These are phyloP conservation scores for Euzetes globulus DNA, from an alignment of 2,888 invertebrate genomes.

Conservation along the genomic window DNA sequence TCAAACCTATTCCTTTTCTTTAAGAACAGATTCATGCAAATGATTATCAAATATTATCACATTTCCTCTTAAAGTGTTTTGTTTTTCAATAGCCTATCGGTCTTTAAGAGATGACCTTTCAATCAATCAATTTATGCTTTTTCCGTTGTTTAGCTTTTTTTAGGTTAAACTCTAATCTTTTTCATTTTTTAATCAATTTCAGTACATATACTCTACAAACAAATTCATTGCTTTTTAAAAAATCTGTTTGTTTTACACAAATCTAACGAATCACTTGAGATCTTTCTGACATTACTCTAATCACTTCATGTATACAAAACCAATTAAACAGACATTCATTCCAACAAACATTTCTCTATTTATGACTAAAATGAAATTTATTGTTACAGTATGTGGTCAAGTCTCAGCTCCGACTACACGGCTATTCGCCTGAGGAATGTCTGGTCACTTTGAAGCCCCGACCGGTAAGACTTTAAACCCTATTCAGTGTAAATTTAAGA, in stretches of 20 bases:
- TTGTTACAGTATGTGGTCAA: conserved; percentile 53
- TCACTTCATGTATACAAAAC: too few relatives aligned
- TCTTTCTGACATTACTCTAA: too few relatives aligned
- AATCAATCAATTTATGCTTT: neutral
- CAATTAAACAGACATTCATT: neutral
- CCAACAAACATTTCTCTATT: neutral
- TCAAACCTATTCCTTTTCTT: neutral
- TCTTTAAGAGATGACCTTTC: neutral
- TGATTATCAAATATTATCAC: neutral
- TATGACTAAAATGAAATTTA: neutral
- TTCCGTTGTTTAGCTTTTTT: neutral
- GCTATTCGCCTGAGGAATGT: conserved; percentile 49
- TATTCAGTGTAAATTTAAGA: too few relatives aligned
- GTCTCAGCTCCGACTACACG: conserved; percentile 52
- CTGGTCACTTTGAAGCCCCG: conserved; percentile 50
- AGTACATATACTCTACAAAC: too few relatives aligned
- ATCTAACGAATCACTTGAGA: too few relatives aligned
- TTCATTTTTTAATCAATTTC: too few relatives aligned
- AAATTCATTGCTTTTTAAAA: too few relatives aligned
- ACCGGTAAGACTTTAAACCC: conserved; percentile 44
- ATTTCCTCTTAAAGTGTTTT: conserved; percentile 2
- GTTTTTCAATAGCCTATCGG: neutral
- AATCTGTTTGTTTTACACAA: too few relatives aligned
- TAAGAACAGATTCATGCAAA: neutral
- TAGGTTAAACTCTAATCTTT: too few relatives aligned